Evolutionary conservation across 2,797 vertebrate genomes (phyloP).

Genomic region (Acanthornis magna): DNA sequence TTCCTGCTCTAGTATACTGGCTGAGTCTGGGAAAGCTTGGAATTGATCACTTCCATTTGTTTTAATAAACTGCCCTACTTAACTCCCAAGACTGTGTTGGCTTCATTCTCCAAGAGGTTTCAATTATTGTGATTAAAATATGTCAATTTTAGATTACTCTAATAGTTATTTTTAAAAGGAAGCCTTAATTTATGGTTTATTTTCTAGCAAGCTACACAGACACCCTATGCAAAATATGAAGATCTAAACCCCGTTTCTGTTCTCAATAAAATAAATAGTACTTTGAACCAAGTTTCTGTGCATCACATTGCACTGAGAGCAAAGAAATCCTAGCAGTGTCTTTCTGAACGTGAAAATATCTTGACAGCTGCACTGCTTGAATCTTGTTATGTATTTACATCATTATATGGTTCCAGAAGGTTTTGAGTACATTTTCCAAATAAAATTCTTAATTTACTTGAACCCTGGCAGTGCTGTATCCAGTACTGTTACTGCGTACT

Average conservation of each 20-base stretch:
- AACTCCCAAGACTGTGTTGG: neutral
- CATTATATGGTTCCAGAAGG: neutral
- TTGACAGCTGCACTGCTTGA: conserved; percentile 21
- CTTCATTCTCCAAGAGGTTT: conserved; percentile 18
- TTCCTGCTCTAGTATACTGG: neutral
- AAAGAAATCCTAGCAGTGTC: conserved; percentile 10
- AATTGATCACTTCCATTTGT: conserved; percentile 56
- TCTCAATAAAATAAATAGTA: neutral
- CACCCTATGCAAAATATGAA: neutral
- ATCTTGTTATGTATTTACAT: conserved; percentile 9
- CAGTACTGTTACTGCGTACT: neutral
- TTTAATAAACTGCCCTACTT: conserved; percentile 59
- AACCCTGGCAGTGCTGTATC: neutral
- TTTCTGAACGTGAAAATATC: neutral
- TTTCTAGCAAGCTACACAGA: neutral
- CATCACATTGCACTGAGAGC: neutral
- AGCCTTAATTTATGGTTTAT: neutral
- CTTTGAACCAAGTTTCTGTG: neutral
- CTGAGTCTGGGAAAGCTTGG: conserved; percentile 34
- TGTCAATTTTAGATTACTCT: neutral
- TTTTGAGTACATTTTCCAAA: neutral
- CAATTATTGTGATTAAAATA: neutral
- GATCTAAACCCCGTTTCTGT: neutral
- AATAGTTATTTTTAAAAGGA: neutral
- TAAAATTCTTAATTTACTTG: conserved; percentile 9